These are phyloP conservation scores for Chiloscyllium punctatum DNA, from an alignment of 2,797 vertebrate species.

Conservation along the genomic window DNA sequence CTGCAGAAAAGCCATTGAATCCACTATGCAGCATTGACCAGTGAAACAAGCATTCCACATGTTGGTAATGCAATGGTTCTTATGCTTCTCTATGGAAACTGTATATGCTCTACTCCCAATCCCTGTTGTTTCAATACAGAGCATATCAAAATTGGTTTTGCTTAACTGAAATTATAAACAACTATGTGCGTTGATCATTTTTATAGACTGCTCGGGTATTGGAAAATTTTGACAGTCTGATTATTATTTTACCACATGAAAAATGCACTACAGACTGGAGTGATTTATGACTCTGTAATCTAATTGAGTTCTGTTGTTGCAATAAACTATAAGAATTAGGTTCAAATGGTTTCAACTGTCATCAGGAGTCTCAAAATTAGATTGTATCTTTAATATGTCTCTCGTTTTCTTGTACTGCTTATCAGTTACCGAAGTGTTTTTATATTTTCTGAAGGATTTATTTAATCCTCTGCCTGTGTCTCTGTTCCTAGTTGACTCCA, in stretches of 20 bases:
- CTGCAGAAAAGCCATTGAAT: neutral
- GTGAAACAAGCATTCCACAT: neutral
- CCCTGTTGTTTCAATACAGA: neutral
- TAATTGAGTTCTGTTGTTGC: neutral
- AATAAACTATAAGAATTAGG: constrained; percentile 22
- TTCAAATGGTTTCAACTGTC: neutral
- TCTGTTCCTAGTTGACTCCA: neutral
- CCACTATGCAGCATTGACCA: neutral
- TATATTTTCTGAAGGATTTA: neutral
- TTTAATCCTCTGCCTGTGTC: neutral
- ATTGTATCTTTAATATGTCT: neutral
- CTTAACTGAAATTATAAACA: neutral
- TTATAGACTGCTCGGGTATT: neutral
- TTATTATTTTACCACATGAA: neutral
- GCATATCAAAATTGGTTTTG: too few species aligned
- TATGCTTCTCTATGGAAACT: neutral
- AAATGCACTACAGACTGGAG: neutral
- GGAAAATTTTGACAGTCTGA: neutral
- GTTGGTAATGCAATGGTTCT: neutral
- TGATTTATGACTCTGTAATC: constrained; percentile 16
- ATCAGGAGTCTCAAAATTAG: neutral
- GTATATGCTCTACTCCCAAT: neutral
- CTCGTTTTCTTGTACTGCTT: neutral
- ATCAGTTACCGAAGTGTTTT: neutral
- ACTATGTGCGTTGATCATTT: neutral